Evolutionary conservation across 1,140 invertebrate genomes (phyloP), one percentile per base, ranked within the genome.

Genomic region (Colletes latitarsis): DNA sequence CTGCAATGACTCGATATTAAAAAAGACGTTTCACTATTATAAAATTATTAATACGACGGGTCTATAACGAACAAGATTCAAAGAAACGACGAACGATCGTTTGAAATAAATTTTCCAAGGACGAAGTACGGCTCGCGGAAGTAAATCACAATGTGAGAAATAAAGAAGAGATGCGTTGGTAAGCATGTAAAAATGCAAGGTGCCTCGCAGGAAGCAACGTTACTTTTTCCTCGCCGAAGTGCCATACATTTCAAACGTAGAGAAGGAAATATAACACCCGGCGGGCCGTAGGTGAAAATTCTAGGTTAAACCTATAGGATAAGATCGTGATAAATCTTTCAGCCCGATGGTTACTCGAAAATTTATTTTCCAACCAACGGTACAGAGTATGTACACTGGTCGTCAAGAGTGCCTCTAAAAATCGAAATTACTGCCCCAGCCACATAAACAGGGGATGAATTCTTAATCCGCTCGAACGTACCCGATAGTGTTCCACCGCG

Each of bases 271-370:
- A 72, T 41, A 58, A 19, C n/a, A 60, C 57, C 43, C 57, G 71
- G 68, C 55, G 52, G 66, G 15, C 39, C 49, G 41, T 55, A 64
- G 30, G 77, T 19, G 78, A 69, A 76, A 81, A 82, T 75, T 58
- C 71, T 75, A 75, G 10, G 57, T 64, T 66, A 66, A 75, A 83
- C 58, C n/a, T 75, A 53, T 60, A 80, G 57, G 30, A 1, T 46
- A 63, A 57, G 67, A 55, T 52, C 71, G 71, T 6, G 53, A 81
- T 81, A 72, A 76, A 83, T 83, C 71, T 83, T 83, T 83, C 66
- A 81, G 12, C 21, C 41, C 15, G 30, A 30, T 52, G 30, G 52
- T 49, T 55, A 21, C 52, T 67, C 30, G 52, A 73, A 81, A 83
- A 83, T 83, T 83, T 83, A 83, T 73, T 70, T 81, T 58, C 43